A percentile compares a stretch with the other conserved stretches of the same genome.
phyloP scores from a whole-genome alignment of 1,140 invertebrate species.

The Lepidurus apus region DNA sequence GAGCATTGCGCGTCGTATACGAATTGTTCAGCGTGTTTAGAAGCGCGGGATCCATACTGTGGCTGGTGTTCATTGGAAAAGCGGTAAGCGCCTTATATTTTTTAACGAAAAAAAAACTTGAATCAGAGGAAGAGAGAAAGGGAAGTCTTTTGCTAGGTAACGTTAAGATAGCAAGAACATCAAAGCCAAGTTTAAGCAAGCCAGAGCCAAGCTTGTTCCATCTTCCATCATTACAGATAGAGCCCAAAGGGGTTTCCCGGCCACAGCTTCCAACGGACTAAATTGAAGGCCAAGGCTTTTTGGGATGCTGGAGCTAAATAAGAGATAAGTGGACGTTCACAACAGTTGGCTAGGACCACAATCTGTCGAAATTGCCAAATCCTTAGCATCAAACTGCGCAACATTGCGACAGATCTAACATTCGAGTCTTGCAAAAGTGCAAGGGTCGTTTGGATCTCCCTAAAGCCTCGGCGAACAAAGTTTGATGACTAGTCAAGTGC shows the following conservation, averaged over 20 bases:
- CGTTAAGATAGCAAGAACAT: not conserved
- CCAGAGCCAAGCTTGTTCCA: not conserved
- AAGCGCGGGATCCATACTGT: slow-evolving; percentile 92
- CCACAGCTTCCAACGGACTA: not conserved
- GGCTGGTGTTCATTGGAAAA: slow-evolving; percentile 97
- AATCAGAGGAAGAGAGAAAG: not conserved
- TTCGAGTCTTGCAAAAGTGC: not conserved
- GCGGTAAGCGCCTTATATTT: slow-evolving; percentile 51
- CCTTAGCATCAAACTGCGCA: too few species aligned
- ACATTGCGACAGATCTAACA: too few species aligned
- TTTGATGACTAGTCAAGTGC: not conserved
- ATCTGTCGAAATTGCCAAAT: too few species aligned
- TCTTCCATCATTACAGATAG: not conserved
- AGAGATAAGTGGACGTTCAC: not conserved
- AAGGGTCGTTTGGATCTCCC: not conserved
- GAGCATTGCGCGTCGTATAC: slow-evolving; percentile 83
- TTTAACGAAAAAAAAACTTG: slow-evolving; percentile 25
- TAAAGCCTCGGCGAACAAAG: not conserved
- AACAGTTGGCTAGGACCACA: too few species aligned
- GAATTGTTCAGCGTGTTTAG: slow-evolving; percentile 83
- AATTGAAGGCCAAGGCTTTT: not conserved
- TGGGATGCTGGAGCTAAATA: not conserved
- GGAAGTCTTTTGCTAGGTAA: not conserved
- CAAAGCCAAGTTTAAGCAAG: not conserved
- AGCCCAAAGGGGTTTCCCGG: not conserved